Percentiles rank a stretch among this genome's conserved stretches.
phyloP scores from a whole-genome alignment of 2,797 vertebrate genomes.

The Smutsia temminckii region DNA sequence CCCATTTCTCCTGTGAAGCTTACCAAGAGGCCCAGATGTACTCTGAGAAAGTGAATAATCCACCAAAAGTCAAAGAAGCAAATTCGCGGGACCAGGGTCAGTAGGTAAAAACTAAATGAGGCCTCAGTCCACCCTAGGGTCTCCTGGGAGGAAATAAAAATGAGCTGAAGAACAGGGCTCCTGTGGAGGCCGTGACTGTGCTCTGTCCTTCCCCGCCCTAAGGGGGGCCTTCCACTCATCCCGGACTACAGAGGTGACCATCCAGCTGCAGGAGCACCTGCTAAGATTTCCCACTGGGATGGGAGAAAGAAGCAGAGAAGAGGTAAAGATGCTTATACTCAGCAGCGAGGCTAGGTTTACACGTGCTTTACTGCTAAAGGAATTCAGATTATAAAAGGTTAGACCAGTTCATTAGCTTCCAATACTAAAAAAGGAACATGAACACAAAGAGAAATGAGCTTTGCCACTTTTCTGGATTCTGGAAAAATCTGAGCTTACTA shows the following conservation, averaged over 20 bases:
- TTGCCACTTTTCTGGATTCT: neutral
- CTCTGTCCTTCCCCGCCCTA: neutral
- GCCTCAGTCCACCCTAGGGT: neutral
- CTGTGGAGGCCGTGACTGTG: neutral
- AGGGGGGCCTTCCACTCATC: neutral
- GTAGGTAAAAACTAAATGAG: neutral
- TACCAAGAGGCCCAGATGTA: neutral
- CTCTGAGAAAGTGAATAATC: neutral
- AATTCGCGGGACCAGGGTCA: neutral
- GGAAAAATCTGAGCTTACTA: neutral
- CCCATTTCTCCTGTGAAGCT: neutral
- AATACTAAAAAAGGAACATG: neutral
- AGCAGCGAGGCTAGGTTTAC: neutral
- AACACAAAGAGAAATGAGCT: neutral
- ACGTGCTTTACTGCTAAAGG: neutral
- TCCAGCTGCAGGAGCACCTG: neutral
- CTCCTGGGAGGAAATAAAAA: neutral
- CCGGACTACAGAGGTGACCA: neutral
- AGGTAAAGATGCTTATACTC: neutral
- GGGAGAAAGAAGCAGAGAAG: neutral
- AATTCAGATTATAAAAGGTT: neutral
- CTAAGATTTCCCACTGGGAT: neutral
- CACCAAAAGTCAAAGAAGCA: neutral
- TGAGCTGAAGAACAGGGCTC: neutral
- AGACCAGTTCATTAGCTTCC: neutral